A percentile compares a stretch with the other conserved stretches of the same genome.
Conservation (phyloP, 2,888 invertebrate genomes). For the Poecilus cupreus region DNA sequence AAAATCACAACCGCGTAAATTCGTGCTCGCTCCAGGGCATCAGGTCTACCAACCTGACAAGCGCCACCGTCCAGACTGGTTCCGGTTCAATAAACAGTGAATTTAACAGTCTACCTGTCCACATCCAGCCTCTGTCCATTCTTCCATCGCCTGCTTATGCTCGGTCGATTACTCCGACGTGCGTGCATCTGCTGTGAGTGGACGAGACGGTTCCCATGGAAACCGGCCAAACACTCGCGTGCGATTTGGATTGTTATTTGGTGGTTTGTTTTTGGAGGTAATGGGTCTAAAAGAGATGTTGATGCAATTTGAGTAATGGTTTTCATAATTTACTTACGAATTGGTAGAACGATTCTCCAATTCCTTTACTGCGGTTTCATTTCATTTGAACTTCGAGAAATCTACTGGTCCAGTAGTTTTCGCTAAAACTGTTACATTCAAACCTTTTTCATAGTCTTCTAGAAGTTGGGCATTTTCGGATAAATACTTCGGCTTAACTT, state of each 20-base stretch:
- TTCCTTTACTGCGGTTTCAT: too few relatives aligned
- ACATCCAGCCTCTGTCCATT: neutral
- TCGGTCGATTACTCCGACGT: conserved; percentile 6
- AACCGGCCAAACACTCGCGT: conserved; percentile 40
- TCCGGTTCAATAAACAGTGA: conserved; percentile 41
- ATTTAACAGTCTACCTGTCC: conserved; percentile 34
- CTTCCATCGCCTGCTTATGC: neutral
- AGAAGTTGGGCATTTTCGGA: too few relatives aligned
- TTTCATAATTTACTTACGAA: too few relatives aligned
- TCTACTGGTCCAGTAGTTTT: too few relatives aligned
- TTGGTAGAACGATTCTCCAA: too few relatives aligned
- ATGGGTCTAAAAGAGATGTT: neutral
- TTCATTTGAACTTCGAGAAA: too few relatives aligned
- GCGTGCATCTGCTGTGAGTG: conserved; percentile 15
- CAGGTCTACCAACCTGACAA: neutral
- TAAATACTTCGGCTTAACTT: too few relatives aligned
- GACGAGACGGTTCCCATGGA: conserved; percentile 36
- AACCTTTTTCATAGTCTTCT: too few relatives aligned
- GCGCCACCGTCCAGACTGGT: conserved; percentile 29
- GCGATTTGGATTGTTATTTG: conserved; percentile 29
- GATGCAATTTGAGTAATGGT: too few relatives aligned
- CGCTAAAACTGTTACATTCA: too few relatives aligned
- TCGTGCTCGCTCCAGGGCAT: neutral
- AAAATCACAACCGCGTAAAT: neutral
- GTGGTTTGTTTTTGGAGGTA: conserved; percentile 25